Evolutionary conservation across 1,140 invertebrate genomes (phyloP).

Genomic region (Euborellia annulipes): DNA sequence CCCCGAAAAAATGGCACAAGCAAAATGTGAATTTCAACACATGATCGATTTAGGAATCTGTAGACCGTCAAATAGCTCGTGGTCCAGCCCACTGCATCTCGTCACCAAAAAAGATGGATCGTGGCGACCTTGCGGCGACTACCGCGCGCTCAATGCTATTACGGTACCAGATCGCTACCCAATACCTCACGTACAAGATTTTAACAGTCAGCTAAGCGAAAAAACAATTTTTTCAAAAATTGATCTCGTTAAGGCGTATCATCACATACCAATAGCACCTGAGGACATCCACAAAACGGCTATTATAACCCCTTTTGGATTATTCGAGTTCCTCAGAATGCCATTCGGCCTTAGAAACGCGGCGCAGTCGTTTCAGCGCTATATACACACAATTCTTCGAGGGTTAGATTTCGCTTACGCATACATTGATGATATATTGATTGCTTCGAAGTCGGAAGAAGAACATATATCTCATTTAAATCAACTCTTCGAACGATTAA

Average conservation of each 20-base stretch:
- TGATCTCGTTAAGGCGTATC: slow-evolving; percentile 21
- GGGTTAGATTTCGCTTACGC: neutral
- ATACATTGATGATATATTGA: no score
- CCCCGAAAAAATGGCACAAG: no score
- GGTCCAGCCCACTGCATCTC: neutral
- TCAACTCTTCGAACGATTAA: slow-evolving; percentile 17
- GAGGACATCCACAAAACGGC: slow-evolving; percentile 24
- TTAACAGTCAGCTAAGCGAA: slow-evolving; percentile 22
- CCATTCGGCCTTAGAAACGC: slow-evolving; percentile 25
- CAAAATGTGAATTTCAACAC: neutral
- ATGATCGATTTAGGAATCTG: no score
- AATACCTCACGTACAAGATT: slow-evolving; percentile 20
- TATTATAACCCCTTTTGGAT: slow-evolving; percentile 16
- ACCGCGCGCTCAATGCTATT: slow-evolving; percentile 27
- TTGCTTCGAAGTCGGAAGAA: neutral
- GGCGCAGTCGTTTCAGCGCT: slow-evolving; percentile 24
- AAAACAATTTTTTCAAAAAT: slow-evolving; percentile 28
- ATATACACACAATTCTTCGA: slow-evolving; percentile 14
- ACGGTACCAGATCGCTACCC: slow-evolving; percentile 29
- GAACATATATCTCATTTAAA: slow-evolving; percentile 17
- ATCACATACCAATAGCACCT: slow-evolving; percentile 20
- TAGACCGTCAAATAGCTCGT: no score
- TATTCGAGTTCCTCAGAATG: slow-evolving; percentile 21
- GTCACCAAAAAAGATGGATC: slow-evolving; percentile 24
- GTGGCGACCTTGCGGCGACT: slow-evolving; percentile 31